Evolutionary conservation across 1,140 invertebrate genomes (phyloP).

Genomic region (Steinernema feltiae): DNA sequence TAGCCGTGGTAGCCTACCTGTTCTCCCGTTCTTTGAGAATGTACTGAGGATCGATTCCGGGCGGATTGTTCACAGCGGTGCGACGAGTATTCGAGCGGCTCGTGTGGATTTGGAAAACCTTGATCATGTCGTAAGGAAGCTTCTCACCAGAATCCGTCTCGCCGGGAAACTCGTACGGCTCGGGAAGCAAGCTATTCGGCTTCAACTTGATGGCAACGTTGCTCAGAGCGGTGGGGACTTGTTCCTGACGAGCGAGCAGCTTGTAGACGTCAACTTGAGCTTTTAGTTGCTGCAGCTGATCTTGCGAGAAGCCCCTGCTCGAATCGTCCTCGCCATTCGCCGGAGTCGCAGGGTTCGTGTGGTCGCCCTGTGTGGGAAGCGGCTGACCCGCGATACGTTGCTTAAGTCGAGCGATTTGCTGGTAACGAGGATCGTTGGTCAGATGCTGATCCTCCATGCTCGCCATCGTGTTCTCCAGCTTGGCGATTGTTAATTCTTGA

Average conservation of each 20-base stretch:
- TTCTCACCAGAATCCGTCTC: constrained; percentile 48
- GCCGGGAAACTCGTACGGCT: constrained; percentile 28
- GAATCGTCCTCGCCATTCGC: neutral
- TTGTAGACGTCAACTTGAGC: constrained; percentile 88
- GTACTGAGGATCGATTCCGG: constrained; percentile 82
- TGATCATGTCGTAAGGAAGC: constrained; percentile 53
- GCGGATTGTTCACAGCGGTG: constrained; percentile 81
- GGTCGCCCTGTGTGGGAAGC: neutral
- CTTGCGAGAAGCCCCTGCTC: neutral
- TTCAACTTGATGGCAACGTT: constrained; percentile 38
- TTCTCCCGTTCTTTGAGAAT: constrained; percentile 91
- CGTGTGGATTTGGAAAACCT: constrained; percentile 36
- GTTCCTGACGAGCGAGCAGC: constrained; percentile 79
- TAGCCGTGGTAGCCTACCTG: constrained; percentile 60
- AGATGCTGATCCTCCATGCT: constrained; percentile 43
- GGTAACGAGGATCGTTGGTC: constrained; percentile 38
- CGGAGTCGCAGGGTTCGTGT: neutral
- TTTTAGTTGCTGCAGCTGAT: neutral
- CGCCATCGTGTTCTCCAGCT: constrained; percentile 43
- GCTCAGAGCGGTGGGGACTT: constrained; percentile 64
- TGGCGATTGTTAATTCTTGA: constrained; percentile 22
- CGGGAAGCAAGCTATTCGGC: constrained; percentile 24
- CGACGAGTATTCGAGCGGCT: constrained; percentile 62
- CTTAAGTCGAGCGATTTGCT: constrained; percentile 33
- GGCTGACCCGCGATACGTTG: constrained; percentile 13